Conservation (phyloP, 1,140 invertebrate genomes). For the Drosophila dunni region DNA sequence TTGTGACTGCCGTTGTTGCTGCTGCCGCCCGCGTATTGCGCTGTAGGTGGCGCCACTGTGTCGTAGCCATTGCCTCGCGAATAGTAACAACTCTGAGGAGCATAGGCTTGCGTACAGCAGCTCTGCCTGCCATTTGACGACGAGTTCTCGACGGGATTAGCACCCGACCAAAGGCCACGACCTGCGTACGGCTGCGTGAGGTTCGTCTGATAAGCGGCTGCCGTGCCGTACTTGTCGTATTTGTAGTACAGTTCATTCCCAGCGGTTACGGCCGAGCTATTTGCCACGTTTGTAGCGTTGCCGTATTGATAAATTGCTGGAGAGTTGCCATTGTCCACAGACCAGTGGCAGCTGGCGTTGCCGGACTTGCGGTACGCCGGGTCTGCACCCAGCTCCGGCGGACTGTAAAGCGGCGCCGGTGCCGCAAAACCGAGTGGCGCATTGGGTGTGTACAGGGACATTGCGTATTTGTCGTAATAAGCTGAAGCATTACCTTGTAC, state of each 20-base stretch:
- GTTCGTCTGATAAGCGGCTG: conserved; percentile 42
- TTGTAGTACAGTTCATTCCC: conserved; percentile 66
- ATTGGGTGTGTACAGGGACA: conserved; percentile 63
- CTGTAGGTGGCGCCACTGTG: conserved; percentile 23
- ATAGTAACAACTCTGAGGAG: conserved; percentile 74
- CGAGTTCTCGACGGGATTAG: conserved; percentile 13
- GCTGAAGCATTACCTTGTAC: not conserved
- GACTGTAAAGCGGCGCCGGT: conserved; percentile 53
- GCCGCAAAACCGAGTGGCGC: conserved; percentile 35
- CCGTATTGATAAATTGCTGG: conserved; percentile 40
- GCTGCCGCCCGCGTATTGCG: conserved; percentile 40
- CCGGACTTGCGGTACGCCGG: conserved; percentile 50
- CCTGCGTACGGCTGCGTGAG: conserved; percentile 45
- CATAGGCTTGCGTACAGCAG: conserved; percentile 66
- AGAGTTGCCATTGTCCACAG: conserved; percentile 2
- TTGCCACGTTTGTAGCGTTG: conserved; percentile 10
- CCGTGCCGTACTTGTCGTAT: conserved; percentile 66
- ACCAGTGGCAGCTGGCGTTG: conserved; percentile 61
- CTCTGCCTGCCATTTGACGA: conserved; percentile 53
- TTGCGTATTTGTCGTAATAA: conserved; percentile 72
- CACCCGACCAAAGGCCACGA: conserved; percentile 53
- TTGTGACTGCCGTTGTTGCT: no score
- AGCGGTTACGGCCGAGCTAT: not conserved
- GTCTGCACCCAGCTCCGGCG: conserved; percentile 48
- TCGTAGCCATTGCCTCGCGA: conserved; percentile 60